These are phyloP conservation scores for Copidosoma aretas DNA, from an alignment of 2,888 invertebrate species.

Conservation along the genomic window DNA sequence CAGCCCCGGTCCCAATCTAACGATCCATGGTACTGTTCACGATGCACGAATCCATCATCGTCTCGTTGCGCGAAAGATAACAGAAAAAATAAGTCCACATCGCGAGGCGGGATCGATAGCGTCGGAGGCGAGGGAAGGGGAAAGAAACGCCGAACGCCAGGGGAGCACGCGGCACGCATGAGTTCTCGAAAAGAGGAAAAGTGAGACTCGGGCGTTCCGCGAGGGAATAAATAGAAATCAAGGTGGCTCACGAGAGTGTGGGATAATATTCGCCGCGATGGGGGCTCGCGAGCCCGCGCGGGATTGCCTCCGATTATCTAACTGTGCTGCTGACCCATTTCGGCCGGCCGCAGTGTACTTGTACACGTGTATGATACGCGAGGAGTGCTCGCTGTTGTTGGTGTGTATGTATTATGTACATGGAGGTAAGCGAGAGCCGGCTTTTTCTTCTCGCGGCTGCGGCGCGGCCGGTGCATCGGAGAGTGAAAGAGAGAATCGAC, in stretches of 20 bases:
- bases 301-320: conserved; percentile 38
- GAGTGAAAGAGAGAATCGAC: neutral
- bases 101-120: neutral
- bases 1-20: too few relatives aligned
- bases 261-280: conserved; percentile 38
- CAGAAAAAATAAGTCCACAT: neutral
- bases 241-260: conserved; percentile 18
- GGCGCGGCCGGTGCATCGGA: neutral
- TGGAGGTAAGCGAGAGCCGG: neutral
- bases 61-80: neutral
- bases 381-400: too few relatives aligned
- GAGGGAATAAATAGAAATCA: conserved; percentile 30
- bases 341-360: conserved; percentile 13
- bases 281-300: neutral
- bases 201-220: conserved; percentile 2
- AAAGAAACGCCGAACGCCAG: neutral
- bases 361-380: neutral
- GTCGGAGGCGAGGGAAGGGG: neutral
- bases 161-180: neutral
- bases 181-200: conserved; percentile 6
- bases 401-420: too few relatives aligned
- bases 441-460: neutral
- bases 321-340: conserved; percentile 40
- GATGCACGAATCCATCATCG: neutral
- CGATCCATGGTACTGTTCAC: neutral